Conservation (phyloP, 2,888 invertebrate species). For the Eristalinus sepulchralis region DNA sequence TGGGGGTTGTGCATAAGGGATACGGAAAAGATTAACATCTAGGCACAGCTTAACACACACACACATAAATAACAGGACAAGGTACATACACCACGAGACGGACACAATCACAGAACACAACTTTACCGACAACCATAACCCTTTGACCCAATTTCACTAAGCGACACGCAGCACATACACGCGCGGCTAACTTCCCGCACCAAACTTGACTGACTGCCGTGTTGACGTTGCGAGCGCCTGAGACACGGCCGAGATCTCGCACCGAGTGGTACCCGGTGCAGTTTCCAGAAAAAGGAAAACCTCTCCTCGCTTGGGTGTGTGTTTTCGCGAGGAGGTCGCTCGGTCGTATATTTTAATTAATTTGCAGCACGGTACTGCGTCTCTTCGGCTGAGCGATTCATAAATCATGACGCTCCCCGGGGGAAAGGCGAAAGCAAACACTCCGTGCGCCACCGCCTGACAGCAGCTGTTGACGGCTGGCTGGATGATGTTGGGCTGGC, state of each 20-base stretch:
- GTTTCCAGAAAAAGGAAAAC: conserved; percentile 51
- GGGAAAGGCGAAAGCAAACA: conserved; percentile 25
- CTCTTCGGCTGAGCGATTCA: conserved; percentile 31
- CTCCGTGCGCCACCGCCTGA: conserved; percentile 26
- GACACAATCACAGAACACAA: neutral
- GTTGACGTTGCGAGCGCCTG: neutral
- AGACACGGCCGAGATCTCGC: conserved; percentile 7
- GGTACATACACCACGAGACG: neutral
- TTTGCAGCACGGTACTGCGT: conserved; percentile 40
- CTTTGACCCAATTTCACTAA: neutral
- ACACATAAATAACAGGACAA: conserved; percentile 3
- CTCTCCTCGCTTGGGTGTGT: conserved; percentile 6
- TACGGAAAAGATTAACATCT: conserved; percentile 43
- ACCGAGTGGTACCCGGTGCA: conserved; percentile 11
- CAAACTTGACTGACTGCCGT: neutral
- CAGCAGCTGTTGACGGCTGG: conserved; percentile 8
- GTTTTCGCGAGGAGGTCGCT: conserved; percentile 17
- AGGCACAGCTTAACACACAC: neutral
- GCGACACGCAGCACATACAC: neutral
- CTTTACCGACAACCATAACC: conserved; percentile 50
- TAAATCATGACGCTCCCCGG: conserved; percentile 54
- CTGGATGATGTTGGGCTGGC: neutral
- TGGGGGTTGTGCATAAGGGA: conserved; percentile 25
- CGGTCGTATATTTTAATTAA: conserved; percentile 62
- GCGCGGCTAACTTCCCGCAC: neutral